These are phyloP conservation scores for Lagria hirta DNA, from an alignment of 2,888 invertebrate genomes.

Conservation along the genomic window DNA sequence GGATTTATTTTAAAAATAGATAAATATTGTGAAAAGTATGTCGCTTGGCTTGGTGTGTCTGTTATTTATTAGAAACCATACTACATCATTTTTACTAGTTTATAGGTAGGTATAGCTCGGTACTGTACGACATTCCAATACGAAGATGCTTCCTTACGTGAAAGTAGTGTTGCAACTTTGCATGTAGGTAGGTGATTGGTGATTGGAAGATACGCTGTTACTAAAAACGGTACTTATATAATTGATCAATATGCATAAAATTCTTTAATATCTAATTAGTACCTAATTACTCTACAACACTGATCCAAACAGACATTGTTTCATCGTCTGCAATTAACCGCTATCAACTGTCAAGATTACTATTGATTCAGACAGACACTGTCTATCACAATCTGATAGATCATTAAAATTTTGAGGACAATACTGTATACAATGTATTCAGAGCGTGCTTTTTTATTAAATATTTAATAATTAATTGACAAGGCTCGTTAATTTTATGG, in stretches of 20 bases:
- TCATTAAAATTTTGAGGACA: conserved; percentile 13
- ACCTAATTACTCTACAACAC: conserved; percentile 14
- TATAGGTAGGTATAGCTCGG: conserved; percentile 37
- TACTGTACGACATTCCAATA: conserved; percentile 46
- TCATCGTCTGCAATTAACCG: conserved; percentile 1
- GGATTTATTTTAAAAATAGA: too few species aligned
- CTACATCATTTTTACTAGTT: conserved; percentile 38
- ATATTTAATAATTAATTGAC: conserved; percentile 12
- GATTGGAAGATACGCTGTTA: conserved; percentile 35
- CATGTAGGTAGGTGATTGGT: conserved; percentile 43
- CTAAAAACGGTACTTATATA: conserved; percentile 36
- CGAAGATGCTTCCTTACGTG: conserved; percentile 51
- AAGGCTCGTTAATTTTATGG: conserved; percentile 24
- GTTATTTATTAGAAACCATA: conserved; percentile 40
- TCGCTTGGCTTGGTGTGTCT: conserved; percentile 29
- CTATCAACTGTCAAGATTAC: neutral
- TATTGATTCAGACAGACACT: neutral
- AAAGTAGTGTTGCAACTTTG: conserved; percentile 51
- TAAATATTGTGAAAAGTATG: conserved; percentile 22
- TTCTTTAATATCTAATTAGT: conserved; percentile 24
- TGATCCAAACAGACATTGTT: neutral
- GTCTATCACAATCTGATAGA: neutral
- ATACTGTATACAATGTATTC: conserved; percentile 9
- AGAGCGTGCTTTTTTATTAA: conserved; percentile 24
- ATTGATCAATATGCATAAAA: conserved; percentile 34